These are phyloP conservation scores for Metellina segmentata DNA, from an alignment of 2,888 invertebrate species.

Conservation along the genomic window DNA sequence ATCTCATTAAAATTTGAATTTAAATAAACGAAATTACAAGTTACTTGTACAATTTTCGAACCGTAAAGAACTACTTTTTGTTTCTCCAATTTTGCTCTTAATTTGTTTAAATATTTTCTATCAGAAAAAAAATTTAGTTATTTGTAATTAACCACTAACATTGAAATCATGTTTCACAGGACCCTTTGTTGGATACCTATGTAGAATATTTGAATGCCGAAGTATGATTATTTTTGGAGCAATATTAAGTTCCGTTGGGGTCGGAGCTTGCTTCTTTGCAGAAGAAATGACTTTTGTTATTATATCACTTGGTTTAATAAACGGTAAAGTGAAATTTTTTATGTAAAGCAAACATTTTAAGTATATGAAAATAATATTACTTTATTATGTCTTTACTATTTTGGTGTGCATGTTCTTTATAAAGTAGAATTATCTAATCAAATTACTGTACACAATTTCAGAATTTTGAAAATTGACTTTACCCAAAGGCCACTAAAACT, in stretches of 20 bases:
- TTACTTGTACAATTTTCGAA: neutral
- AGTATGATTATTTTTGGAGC: neutral
- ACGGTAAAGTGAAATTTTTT: neutral
- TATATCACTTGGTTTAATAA: neutral
- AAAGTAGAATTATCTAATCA: neutral
- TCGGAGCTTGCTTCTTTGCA: conserved; percentile 10
- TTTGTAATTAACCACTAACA: neutral
- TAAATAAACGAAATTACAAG: neutral
- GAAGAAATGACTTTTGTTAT: neutral
- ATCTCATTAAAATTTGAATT: neutral
- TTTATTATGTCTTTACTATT: neutral
- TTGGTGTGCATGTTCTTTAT: neutral
- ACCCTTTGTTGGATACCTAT: conserved; percentile 7
- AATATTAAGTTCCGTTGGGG: neutral
- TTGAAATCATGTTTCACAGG: neutral
- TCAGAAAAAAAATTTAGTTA: neutral
- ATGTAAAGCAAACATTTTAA: neutral
- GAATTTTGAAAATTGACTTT: neutral
- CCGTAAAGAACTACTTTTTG: neutral
- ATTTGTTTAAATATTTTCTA: neutral
- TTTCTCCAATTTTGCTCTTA: neutral
- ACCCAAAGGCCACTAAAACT: too few relatives aligned
- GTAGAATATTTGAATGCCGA: neutral
- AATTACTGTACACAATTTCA: neutral
- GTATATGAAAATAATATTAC: neutral